These are phyloP conservation scores for Eupithecia abbreviata DNA, from an alignment of 2,888 invertebrate species.

Conservation along the genomic window DNA sequence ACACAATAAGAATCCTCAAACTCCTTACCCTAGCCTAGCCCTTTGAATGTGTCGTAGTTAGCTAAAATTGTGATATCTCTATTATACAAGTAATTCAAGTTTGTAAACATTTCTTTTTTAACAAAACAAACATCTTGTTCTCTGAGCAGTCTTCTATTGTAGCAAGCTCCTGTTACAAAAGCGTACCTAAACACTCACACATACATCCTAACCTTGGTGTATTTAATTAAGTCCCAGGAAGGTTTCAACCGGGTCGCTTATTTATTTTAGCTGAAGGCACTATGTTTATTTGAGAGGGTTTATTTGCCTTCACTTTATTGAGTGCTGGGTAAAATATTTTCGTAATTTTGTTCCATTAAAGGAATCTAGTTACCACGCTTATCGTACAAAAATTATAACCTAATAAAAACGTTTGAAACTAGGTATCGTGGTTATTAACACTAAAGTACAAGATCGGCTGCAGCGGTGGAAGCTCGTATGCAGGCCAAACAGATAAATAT, in stretches of 20 bases:
- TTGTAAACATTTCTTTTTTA: slow-evolving; percentile 5
- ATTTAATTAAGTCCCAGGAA: slow-evolving; percentile 58
- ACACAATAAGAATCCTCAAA: too few relatives aligned
- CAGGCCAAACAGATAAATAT: too few relatives aligned
- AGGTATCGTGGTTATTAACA: too few relatives aligned
- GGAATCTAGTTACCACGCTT: background rate
- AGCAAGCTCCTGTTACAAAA: slow-evolving; percentile 28
- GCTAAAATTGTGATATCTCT: too few relatives aligned
- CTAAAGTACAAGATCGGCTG: too few relatives aligned
- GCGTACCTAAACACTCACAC: slow-evolving; percentile 29
- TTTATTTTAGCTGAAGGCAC: slow-evolving; percentile 58
- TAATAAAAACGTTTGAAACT: too few relatives aligned
- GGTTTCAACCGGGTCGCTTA: slow-evolving; percentile 51
- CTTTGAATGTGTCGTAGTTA: too few relatives aligned
- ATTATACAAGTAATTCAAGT: background rate
- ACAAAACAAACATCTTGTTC: slow-evolving; percentile 16
- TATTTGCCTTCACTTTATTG: slow-evolving; percentile 57
- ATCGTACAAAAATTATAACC: background rate
- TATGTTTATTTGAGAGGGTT: slow-evolving; percentile 55
- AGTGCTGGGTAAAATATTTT: slow-evolving; percentile 44
- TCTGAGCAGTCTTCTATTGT: slow-evolving; percentile 26
- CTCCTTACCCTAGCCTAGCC: too few relatives aligned
- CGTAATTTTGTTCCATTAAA: slow-evolving; percentile 1
- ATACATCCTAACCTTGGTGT: slow-evolving; percentile 49
- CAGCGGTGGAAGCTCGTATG: too few relatives aligned